Evolutionary conservation across 2,113 vertebrate genomes (phyloP).

Genomic region (Petaurus breviceps): DNA sequence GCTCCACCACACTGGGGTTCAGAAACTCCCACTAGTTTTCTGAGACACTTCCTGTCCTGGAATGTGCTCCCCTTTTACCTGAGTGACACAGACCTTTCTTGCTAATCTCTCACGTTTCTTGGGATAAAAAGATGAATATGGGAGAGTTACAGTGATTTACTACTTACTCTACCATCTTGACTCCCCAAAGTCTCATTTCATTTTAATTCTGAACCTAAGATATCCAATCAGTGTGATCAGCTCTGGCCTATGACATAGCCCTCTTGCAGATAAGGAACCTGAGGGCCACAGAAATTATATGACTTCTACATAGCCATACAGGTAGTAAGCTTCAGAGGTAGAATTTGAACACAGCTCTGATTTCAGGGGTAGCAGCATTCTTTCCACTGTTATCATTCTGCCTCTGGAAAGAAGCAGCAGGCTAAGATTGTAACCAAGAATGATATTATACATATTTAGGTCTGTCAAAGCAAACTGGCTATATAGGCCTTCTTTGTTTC

Average conservation of each 20-base stretch:
- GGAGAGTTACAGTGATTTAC: too few relatives aligned
- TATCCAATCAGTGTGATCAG: not conserved
- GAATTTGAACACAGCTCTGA: not conserved
- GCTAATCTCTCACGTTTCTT: too few relatives aligned
- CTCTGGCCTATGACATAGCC: too few relatives aligned
- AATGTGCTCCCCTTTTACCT: too few relatives aligned
- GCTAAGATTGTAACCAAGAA: not conserved
- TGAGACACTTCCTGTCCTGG: too few relatives aligned
- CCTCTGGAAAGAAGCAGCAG: not conserved
- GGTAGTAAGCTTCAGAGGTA: not conserved
- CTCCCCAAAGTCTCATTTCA: not conserved
- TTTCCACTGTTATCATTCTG: not conserved
- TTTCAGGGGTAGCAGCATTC: not conserved
- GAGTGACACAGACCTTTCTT: too few relatives aligned
- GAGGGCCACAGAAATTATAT: not conserved
- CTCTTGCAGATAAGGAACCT: not conserved
- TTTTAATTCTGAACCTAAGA: not conserved
- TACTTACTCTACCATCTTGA: too few relatives aligned
- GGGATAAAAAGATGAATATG: too few relatives aligned
- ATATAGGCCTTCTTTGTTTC: not conserved
- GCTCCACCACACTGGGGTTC: too few relatives aligned
- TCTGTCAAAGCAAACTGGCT: not conserved
- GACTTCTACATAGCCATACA: too few relatives aligned
- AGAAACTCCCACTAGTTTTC: too few relatives aligned
- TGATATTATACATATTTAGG: not conserved